These are phyloP conservation scores for Acanthiza pusilla DNA, from an alignment of 2,797 vertebrate genomes.

Conservation along the genomic window DNA sequence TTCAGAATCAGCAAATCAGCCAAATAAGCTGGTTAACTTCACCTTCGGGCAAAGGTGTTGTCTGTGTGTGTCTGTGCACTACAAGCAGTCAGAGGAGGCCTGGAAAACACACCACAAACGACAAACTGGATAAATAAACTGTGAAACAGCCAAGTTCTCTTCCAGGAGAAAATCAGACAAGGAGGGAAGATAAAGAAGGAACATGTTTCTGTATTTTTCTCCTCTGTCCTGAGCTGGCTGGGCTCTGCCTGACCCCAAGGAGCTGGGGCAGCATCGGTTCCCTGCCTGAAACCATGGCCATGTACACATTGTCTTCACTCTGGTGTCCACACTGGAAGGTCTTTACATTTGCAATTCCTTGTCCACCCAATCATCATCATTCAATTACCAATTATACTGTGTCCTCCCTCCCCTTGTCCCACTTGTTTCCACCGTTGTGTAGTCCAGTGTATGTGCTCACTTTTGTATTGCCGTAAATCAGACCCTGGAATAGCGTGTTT, in stretches of 20 bases:
- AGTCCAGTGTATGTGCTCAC: background rate
- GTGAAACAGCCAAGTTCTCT: background rate
- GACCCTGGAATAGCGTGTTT: background rate
- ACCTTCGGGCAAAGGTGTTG: background rate
- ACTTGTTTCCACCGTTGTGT: fast-evolving
- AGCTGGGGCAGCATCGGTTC: background rate
- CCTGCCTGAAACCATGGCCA: background rate
- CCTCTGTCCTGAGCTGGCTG: background rate
- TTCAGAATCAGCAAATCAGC: background rate
- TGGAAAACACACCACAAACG: background rate
- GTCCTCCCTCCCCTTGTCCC: background rate
- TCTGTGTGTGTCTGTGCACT: background rate
- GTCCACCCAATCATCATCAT: fast-evolving
- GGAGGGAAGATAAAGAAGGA: background rate
- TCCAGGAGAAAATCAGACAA: background rate
- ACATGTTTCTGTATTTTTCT: background rate
- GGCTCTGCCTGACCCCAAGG: background rate
- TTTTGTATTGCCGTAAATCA: background rate
- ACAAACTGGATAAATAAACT: background rate
- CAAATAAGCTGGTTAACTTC: background rate
- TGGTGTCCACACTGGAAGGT: background rate
- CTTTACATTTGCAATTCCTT: background rate
- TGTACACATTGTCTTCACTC: background rate
- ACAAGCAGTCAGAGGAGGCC: background rate
- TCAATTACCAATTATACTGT: background rate